Percentiles rank a stretch among this genome's conserved stretches.
Conservation (phyloP, 1,140 invertebrate species). For the Idris sp. region DNA sequence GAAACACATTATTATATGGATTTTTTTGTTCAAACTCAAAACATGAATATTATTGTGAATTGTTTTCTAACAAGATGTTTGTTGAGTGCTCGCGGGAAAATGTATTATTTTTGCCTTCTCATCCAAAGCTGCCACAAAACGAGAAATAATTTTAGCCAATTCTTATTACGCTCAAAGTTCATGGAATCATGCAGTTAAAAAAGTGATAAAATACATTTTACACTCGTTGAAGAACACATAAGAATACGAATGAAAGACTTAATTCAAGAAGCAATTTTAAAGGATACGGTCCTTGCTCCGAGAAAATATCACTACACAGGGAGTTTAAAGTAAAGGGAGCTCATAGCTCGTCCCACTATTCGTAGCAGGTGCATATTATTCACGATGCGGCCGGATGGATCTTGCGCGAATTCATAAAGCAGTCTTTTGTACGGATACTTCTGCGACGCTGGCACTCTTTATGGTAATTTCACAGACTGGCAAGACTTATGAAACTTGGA, state of each 20-base stretch:
- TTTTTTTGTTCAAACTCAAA: conserved; percentile 18
- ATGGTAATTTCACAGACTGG: conserved; percentile 73
- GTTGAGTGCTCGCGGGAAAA: conserved; percentile 33
- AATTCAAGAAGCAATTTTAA: conserved; percentile 61
- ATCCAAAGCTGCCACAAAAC: conserved; percentile 3
- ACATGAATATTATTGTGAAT: conserved; percentile 22
- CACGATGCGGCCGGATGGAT: conserved; percentile 72
- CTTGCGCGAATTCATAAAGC: conserved; percentile 77
- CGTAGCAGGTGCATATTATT: conserved; percentile 76
- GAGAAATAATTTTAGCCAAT: conserved; percentile 32
- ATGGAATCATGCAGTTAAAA: conserved; percentile 34
- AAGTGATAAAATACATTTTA: conserved; percentile 50
- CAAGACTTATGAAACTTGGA: conserved; percentile 61
- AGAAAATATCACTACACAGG: conserved; percentile 59
- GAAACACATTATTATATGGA: no score
- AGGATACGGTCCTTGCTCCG: conserved; percentile 53
- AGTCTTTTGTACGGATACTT: conserved; percentile 75
- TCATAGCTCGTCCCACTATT: conserved; percentile 66
- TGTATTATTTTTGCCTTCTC: conserved; percentile 38
- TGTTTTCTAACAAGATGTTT: conserved; percentile 31
- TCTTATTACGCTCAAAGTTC: conserved; percentile 31
- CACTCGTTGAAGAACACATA: conserved; percentile 48
- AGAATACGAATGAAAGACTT: conserved; percentile 50
- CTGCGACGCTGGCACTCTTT: conserved; percentile 69
- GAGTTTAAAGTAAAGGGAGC: conserved; percentile 62